These are phyloP conservation scores for Micrastur ruficollis DNA, from an alignment of 2,797 vertebrate species.

Conservation along the genomic window DNA sequence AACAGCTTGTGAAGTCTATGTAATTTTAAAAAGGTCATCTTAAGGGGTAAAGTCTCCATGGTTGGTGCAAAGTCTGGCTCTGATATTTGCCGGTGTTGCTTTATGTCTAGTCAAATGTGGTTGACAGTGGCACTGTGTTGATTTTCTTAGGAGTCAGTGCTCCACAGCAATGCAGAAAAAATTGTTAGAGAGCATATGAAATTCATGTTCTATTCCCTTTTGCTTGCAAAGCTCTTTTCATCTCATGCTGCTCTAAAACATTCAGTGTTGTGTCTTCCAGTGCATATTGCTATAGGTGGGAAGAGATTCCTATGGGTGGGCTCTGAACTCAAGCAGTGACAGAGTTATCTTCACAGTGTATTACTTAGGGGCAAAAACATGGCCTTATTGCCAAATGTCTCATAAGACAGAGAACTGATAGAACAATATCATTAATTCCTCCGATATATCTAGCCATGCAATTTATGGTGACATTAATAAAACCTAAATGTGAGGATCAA, in stretches of 20 bases:
- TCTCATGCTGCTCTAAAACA: not conserved
- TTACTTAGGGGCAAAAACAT: not conserved
- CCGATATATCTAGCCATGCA: not conserved
- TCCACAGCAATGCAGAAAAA: not conserved
- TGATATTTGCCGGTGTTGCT: not conserved
- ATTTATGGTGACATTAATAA: not conserved
- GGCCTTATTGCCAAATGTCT: not conserved
- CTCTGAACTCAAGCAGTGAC: not conserved
- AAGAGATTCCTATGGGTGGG: not conserved
- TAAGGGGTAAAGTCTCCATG: not conserved
- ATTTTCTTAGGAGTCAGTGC: not conserved
- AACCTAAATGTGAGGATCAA: not conserved
- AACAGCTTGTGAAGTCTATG: not conserved
- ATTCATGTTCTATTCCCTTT: not conserved
- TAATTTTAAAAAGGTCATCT: not conserved
- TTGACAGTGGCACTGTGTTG: not conserved
- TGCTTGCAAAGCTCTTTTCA: not conserved
- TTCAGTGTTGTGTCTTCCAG: not conserved
- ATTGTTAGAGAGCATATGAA: not conserved
- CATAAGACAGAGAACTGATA: not conserved
- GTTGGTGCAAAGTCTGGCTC: not conserved
- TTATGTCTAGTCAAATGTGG: not conserved
- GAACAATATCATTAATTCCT: not conserved
- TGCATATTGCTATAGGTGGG: not conserved
- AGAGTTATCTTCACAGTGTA: not conserved